These are phyloP conservation scores for Daptonema setosum DNA, from an alignment of 2,888 invertebrate genomes.

Conservation along the genomic window DNA sequence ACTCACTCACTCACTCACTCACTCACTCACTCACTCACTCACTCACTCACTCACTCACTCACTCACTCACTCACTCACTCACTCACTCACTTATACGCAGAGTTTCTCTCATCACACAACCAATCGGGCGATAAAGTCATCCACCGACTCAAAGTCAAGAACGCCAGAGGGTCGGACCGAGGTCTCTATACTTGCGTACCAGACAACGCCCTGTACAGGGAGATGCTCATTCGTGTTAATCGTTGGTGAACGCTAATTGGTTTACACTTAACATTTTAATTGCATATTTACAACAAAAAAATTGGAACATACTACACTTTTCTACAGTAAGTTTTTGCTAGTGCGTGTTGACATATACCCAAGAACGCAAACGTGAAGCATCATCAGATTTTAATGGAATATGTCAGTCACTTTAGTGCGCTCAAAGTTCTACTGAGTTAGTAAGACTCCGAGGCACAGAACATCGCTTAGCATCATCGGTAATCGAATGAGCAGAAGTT, in stretches of 20 bases:
- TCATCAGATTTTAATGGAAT: no score
- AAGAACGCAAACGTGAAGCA: no score
- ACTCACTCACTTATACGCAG: not conserved
- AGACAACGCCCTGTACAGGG: not conserved
- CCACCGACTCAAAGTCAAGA: not conserved
- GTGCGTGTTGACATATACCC: no score
- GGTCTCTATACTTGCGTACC: not conserved
- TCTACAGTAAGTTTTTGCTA: no score
- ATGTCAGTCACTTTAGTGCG: no score
- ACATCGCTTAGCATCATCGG: no score
- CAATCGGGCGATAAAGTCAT: not conserved
- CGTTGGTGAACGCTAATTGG: not conserved
- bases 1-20: not conserved
- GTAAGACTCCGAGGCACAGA: no score
- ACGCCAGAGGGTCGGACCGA: not conserved
- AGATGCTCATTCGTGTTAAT: not conserved
- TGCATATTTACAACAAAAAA: no score
- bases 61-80: not conserved
- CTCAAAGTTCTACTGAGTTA: no score
- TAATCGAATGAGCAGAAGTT: no score
- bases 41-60: not conserved
- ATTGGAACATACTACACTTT: no score
- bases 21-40: not conserved
- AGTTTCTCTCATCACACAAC: not conserved
- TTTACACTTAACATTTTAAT: not conserved